Percentiles rank a stretch among this genome's conserved stretches.
Evolutionary conservation across 2,113 vertebrate species (phyloP).

Genomic region (Pseudopipra pipra): DNA sequence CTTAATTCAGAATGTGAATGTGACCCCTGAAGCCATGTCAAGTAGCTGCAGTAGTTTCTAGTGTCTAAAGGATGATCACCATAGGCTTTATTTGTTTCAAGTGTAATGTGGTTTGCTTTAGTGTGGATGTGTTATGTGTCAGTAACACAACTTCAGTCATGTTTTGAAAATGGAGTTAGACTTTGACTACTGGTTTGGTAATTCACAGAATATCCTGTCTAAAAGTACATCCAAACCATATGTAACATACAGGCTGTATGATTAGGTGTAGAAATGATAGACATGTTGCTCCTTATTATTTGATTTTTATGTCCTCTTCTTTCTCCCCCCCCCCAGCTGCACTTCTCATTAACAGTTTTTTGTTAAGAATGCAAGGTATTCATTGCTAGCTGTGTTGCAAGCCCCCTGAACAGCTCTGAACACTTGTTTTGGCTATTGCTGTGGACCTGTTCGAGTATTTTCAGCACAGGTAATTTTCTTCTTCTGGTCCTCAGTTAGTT

Average conservation of each 20-base stretch:
- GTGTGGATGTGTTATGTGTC: not conserved
- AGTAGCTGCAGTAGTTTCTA: conserved; percentile 48
- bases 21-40: conserved; percentile 77
- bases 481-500: not conserved
- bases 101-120: conserved; percentile 46
- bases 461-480: not conserved
- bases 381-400: not conserved
- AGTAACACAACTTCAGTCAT: conserved; percentile 43
- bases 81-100: conserved; percentile 69
- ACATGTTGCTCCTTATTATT: not conserved
- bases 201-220: conserved; percentile 26
- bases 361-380: not conserved
- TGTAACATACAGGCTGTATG: not conserved
- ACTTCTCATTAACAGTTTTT: not conserved
- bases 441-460: not conserved
- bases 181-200: conserved; percentile 28
- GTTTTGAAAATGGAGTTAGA: conserved; percentile 55
- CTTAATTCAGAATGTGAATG: conserved; percentile 55
- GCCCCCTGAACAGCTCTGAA: not conserved
- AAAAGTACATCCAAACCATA: not conserved
- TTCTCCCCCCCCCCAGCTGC: not conserved
- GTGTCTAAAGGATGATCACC: conserved; percentile 64
- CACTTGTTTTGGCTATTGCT: not conserved
- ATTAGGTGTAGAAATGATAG: not conserved
- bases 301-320: not conserved